Base-by-base conservation (phyloP, 2,113 vertebrate species). In the Opisthocomus hoazin region DNA sequence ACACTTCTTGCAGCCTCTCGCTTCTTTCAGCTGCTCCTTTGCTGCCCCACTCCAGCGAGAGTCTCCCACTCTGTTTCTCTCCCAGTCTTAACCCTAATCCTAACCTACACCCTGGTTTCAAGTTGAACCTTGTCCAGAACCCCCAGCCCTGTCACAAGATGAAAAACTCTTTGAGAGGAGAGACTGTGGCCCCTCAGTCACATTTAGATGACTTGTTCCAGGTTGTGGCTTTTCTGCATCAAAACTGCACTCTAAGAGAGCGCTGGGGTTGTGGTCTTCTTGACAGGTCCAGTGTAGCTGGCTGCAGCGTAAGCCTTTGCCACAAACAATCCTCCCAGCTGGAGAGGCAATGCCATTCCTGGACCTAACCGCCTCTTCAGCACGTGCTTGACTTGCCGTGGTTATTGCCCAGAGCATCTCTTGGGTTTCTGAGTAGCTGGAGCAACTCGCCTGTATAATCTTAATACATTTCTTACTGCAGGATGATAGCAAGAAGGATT, bases 361-460 rank as follows among this genome's bases (percentile, higher is more conserved):
- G 60, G 10, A 84, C n/a, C 5, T 15, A 37, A 5, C n/a, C 24
- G 50, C 6, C 16, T 43, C 50, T 74, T 48, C 51, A 60, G 20
- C 56, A 57, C 15, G 9, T 23, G 18, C 48, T 51, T 51, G 60
- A 20, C 15, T 43, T 81, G 27, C 69, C 69, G n/a, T 36, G 45
- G 48, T 34, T 76, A 43, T 17, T 64, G 32, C n/a, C 51, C 36
- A 16, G 22, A 36, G 36, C 41, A 12, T 70, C 32, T 48, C 51
- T 8, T 29, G 60, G 11, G 50, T 57, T 56, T 73, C 53, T 27
- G 56, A 74, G 61, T 34, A 86, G 46, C 46, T 5, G 7, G 41
- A 85, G 70, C 26, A 63, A 70, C 46, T 70, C 1, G 0, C 9
- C 11, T 0, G 0, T 16, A 51, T 53, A 61, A 70, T 61, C 60